phyloP scores from a whole-genome alignment of 2,888 invertebrate genomes.

The Stenodema calcarata region DNA sequence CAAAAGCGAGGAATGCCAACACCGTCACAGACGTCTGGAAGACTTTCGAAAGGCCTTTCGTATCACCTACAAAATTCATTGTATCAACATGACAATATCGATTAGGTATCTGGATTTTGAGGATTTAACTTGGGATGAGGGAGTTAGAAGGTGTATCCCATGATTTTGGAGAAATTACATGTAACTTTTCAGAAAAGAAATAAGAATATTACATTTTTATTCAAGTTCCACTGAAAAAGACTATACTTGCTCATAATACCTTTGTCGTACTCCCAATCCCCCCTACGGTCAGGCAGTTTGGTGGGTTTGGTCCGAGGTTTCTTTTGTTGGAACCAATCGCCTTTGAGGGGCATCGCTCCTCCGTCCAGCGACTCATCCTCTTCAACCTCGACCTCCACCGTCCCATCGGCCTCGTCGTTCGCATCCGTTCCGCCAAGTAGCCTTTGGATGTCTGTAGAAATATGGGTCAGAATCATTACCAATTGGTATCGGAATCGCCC shows the following conservation, averaged over 20 bases:
- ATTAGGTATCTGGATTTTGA: too few relatives aligned
- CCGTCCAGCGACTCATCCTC: background rate
- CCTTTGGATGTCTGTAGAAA: background rate
- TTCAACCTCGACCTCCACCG: background rate
- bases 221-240: too few relatives aligned
- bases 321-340: conserved; percentile 29
- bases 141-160: too few relatives aligned
- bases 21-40: conserved; percentile 81
- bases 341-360: conserved; percentile 40
- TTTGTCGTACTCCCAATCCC: conserved; percentile 50
- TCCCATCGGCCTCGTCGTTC: background rate
- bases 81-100: background rate
- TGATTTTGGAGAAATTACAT: too few relatives aligned
- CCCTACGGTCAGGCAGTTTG: conserved; percentile 32
- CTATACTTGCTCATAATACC: too few relatives aligned
- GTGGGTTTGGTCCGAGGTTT: conserved; percentile 10
- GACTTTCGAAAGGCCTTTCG: conserved; percentile 71
- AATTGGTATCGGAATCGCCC: background rate
- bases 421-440: background rate
- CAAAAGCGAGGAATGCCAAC: conserved; percentile 82
- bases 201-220: too few relatives aligned
- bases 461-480: background rate
- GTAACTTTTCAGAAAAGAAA: too few relatives aligned
- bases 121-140: too few relatives aligned
- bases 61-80: background rate